phyloP scores from a whole-genome alignment of 2,113 vertebrate genomes.

The Platichthys stellatus region DNA sequence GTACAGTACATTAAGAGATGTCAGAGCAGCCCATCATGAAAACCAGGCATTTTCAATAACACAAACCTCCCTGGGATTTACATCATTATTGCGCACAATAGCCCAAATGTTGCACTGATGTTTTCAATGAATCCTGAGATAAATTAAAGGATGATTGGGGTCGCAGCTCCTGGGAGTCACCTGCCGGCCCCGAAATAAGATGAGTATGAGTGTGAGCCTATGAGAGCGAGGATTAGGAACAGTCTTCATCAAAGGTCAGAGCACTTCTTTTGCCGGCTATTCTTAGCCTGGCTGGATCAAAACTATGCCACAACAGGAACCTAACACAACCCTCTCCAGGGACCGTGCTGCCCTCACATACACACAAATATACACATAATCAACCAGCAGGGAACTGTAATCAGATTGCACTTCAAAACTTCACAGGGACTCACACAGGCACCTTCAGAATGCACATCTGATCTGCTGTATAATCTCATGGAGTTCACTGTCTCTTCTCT shows the following conservation, averaged over 20 bases:
- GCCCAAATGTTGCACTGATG: neutral
- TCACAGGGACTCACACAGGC: slow-evolving; percentile 9
- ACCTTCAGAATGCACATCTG: slow-evolving; percentile 24
- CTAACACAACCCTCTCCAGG: slow-evolving; percentile 40
- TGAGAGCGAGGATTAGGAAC: slow-evolving; percentile 52
- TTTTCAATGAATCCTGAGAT: neutral
- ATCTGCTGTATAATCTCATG: neutral
- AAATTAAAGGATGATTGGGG: neutral
- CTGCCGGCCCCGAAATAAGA: slow-evolving; percentile 17
- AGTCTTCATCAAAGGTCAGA: slow-evolving; percentile 56
- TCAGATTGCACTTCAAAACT: slow-evolving; percentile 44
- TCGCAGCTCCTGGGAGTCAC: slow-evolving; percentile 22
- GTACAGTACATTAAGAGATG: slow-evolving; percentile 3
- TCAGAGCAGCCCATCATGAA: neutral
- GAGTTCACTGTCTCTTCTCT: neutral
- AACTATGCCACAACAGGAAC: slow-evolving; percentile 57
- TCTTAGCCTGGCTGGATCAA: slow-evolving; percentile 64
- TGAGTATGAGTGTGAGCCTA: slow-evolving; percentile 38
- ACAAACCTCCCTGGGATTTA: neutral
- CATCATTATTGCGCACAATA: neutral
- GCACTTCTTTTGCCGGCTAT: slow-evolving; percentile 57
- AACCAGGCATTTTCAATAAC: neutral
- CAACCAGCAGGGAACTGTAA: slow-evolving; percentile 16
- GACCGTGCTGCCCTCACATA: slow-evolving; percentile 21
- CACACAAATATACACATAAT: slow-evolving; percentile 11